A percentile compares a stretch with the other conserved stretches of the same genome.
phyloP scores from a whole-genome alignment of 2,797 vertebrate species.

The Iguana delicatissima region DNA sequence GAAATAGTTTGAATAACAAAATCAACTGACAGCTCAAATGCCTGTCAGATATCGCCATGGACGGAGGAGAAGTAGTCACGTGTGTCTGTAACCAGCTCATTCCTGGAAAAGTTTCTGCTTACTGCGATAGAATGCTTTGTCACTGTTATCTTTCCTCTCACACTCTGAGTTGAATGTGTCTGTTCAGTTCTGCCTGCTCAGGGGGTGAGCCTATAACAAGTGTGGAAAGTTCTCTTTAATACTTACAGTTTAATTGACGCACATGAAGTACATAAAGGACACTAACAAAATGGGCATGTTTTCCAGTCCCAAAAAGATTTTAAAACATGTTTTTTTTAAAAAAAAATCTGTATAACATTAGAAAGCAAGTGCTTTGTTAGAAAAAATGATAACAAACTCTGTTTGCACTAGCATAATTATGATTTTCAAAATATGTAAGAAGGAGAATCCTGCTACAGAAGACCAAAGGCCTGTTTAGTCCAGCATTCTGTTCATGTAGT shows the following conservation, averaged over 20 bases:
- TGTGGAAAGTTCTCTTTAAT: constrained; percentile 1
- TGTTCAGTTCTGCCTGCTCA: neutral
- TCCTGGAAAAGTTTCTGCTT: constrained; percentile 74
- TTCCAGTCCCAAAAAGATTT: neutral
- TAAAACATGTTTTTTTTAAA: too few relatives aligned
- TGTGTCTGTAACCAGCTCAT: constrained; percentile 59
- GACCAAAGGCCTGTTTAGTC: neutral
- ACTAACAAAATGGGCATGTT: neutral
- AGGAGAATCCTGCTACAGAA: neutral
- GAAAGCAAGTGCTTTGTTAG: neutral
- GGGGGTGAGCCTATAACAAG: neutral
- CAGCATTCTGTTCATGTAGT: neutral
- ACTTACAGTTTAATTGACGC: neutral
- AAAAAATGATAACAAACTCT: neutral
- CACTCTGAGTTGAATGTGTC: neutral
- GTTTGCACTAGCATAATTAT: neutral
- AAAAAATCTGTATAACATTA: neutral
- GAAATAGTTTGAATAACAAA: constrained; percentile 77
- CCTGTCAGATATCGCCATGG: constrained; percentile 57
- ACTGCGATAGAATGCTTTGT: constrained; percentile 60
- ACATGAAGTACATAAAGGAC: accelerated
- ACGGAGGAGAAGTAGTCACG: neutral
- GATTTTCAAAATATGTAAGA: neutral
- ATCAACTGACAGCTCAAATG: constrained; percentile 69
- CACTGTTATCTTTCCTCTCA: constrained; percentile 47